phyloP scores from a whole-genome alignment of 2,888 invertebrate species.

The Dicycla oo region DNA sequence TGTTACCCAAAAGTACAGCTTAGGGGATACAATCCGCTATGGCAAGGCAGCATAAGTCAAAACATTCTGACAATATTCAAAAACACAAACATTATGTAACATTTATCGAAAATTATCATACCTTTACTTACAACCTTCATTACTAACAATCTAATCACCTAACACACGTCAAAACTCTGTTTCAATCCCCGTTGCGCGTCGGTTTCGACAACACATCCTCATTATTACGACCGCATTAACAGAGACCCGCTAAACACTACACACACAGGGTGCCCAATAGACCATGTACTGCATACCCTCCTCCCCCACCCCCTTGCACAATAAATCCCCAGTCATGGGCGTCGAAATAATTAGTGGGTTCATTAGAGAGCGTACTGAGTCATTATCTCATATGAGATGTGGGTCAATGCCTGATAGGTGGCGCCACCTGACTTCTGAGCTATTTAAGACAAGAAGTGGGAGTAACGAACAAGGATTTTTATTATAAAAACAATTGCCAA shows the following conservation, averaged over 20 bases:
- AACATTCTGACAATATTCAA: background rate
- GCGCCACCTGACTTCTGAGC: slow-evolving; percentile 25
- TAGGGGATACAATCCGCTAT: background rate
- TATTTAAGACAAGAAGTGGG: background rate
- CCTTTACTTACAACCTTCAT: background rate
- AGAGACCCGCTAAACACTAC: slow-evolving; percentile 53
- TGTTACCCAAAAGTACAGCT: too few relatives aligned
- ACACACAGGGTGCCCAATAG: slow-evolving; percentile 46
- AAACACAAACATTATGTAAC: background rate
- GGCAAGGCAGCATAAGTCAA: background rate
- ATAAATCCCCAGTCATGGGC: slow-evolving; percentile 71
- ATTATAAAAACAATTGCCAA: background rate
- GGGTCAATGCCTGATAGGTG: slow-evolving; percentile 45
- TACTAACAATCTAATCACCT: background rate
- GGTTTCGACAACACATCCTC: slow-evolving; percentile 16
- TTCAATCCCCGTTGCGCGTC: background rate
- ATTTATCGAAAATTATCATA: too few relatives aligned
- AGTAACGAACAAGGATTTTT: background rate
- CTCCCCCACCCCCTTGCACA: slow-evolving; percentile 21
- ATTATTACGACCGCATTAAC: slow-evolving; percentile 38
- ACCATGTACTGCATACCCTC: slow-evolving; percentile 34
- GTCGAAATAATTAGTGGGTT: slow-evolving; percentile 72
- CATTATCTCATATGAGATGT: slow-evolving; percentile 54
- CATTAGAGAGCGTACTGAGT: slow-evolving; percentile 68
- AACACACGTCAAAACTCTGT: background rate